A percentile compares a stretch with the other conserved stretches of the same genome.
phyloP scores from a whole-genome alignment of 2,888 invertebrate species.

The Aradus depressus region DNA sequence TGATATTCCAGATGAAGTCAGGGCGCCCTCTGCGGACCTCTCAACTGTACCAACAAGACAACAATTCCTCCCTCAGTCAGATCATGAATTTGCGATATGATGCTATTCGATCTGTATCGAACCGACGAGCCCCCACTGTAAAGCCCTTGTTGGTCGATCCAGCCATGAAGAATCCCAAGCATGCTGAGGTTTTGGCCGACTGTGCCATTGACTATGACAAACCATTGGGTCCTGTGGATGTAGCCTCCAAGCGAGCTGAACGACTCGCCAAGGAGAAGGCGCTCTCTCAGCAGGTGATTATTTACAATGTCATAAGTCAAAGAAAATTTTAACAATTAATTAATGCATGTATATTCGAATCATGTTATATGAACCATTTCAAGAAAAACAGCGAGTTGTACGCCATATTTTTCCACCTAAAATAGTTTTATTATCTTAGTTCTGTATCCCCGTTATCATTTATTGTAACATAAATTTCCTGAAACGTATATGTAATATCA shows the following conservation, averaged over 20 bases:
- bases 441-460: no score
- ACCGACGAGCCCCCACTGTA: conserved; percentile 61
- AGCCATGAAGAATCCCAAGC: conserved; percentile 66
- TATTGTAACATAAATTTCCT: no score
- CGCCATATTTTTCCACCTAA: no score
- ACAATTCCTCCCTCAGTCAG: conserved; percentile 57
- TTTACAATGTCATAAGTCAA: neutral
- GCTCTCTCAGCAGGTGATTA: conserved; percentile 35
- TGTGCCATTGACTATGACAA: conserved; percentile 76
- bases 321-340: neutral
- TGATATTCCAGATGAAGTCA: conserved; percentile 51
- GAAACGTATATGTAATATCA: no score
- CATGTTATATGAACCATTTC: no score
- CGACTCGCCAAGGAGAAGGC: conserved; percentile 74
- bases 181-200: conserved; percentile 69
- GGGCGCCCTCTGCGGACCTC: conserved; percentile 62
- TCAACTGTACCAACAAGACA: conserved; percentile 65
- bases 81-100: conserved; percentile 59
- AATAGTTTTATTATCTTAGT: no score
- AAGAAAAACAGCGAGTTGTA: no score
- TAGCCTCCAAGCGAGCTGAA: conserved; percentile 69
- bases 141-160: conserved; percentile 66
- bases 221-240: conserved; percentile 71
- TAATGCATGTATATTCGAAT: neutral
- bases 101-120: conserved; percentile 60